Evolutionary conservation across 2,888 invertebrate species (phyloP), one percentile per base, ranked within the genome.

Genomic region (Protophormia terraenovae): DNA sequence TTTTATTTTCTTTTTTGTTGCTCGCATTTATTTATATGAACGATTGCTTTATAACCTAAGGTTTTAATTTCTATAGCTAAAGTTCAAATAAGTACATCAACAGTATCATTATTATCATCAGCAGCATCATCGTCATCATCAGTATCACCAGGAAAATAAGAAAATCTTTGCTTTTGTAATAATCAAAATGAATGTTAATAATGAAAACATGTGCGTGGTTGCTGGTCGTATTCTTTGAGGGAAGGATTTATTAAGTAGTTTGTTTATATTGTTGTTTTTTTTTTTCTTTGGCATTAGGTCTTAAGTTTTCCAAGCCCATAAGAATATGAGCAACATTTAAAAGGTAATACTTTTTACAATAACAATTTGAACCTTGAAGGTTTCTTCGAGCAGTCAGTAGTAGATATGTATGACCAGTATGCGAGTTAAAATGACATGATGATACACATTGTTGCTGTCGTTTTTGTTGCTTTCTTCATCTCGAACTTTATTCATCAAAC

Each of bases 401-500:
- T 35, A 47, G n/a, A n/a, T n/a, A n/a, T 19, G 38, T 58, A 73
- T 81, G 73, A 67, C 73, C 81, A 73, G 29, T 41, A 22, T 3
- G 12, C 45, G 5, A 50, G 16, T 41, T 55, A n/a, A 66, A 66
- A 60, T 81, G 50, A 60, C 35, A 41, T 73, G 47, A 60, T 38
- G 69, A 38, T 50, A 38, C 45, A 78, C 3, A 38, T 69, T 50
- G 24, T 71, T 53, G n/a, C 62, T 83, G 38, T 62, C 50, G 41
- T 53, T 24, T n/a, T 69, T 50, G 24, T 71, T 53, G n/a, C 62
- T 83, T 29, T 62, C 50, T 53, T 24, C 19, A 16, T 41, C 22
- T 24, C 16, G 53, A 72, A 77, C 73, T 75, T 75, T 81, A 60
- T 82, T 78, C 82, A 78, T 78, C 45, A 78, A 85, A 78, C 82